Evolutionary conservation across 2,797 vertebrate genomes (phyloP).

Genomic region (Chiroxiphia lanceolata): DNA sequence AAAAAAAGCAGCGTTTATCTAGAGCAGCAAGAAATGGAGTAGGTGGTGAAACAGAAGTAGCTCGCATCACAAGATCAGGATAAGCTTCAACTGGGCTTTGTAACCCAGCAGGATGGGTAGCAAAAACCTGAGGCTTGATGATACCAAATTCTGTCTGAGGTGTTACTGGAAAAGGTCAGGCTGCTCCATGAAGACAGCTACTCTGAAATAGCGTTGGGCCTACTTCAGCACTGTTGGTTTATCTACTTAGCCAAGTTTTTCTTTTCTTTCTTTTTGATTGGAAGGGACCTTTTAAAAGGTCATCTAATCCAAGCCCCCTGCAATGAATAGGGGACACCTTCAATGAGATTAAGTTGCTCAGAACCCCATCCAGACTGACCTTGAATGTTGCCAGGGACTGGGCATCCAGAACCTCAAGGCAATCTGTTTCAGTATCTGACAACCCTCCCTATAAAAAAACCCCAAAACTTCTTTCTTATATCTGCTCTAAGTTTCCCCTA

Average conservation of each 20-base stretch:
- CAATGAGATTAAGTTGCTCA: neutral
- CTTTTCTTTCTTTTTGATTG: neutral
- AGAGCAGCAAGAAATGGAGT: neutral
- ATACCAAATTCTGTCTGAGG: neutral
- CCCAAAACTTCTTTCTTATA: neutral
- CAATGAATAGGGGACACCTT: neutral
- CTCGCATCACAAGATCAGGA: neutral
- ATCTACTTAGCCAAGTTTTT: neutral
- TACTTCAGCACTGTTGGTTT: neutral
- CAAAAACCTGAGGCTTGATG: neutral
- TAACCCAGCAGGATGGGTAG: neutral
- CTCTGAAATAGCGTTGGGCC: neutral
- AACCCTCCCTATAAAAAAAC: neutral
- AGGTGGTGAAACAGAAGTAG: neutral
- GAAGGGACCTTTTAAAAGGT: neutral
- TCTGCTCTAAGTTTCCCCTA: neutral
- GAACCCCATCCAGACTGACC: neutral
- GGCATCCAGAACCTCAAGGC: neutral
- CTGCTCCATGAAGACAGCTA: neutral
- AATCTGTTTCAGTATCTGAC: neutral
- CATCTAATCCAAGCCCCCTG: neutral
- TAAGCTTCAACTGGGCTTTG: neutral
- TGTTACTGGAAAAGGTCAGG: neutral
- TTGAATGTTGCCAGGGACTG: neutral
- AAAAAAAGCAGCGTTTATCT: neutral